Evolutionary conservation across 2,888 invertebrate genomes (phyloP), one percentile per base, ranked within the genome.

Genomic region (Nemoura dubitans): DNA sequence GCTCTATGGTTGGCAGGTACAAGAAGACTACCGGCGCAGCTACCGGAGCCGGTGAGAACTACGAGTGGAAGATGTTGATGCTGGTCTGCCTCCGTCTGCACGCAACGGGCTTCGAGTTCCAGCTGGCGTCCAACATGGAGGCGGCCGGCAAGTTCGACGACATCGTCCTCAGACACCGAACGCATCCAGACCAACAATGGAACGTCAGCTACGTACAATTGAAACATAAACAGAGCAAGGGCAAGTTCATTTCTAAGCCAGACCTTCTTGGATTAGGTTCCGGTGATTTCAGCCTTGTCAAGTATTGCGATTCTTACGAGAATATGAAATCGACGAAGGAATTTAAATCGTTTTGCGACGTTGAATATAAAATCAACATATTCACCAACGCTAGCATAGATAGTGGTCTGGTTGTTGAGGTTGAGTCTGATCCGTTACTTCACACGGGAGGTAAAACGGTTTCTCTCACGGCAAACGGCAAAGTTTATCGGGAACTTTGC

Each of bases 131-230:
- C 81, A 81, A 81, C 81, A 30, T 30, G 81, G 30, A 29, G 16
- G 81, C 29, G 10, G 81, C 81, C 81, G 81, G 81, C n/a, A 6
- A 7, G 5, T 81, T 81, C 7, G 81, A 81, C 81, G 81, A 81
- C 81, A 30, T 81, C 81, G 30, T 81, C 81, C 0, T 81, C 30
- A 28, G 30, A 1, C 14, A 21, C 81, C 25, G 27, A 27, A 28
- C 2, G 21, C 28, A 26, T 0, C 6, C 0, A 2, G 5, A 21
- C 29, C 29, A 21, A 6, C 14, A 10, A 2, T 81, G 30, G 28
- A 30, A 26, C 6, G 27, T 28, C 7, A 7, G 10, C 10, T 30
- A 6, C n/a, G 0, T 81, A n/a, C 81, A 81, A n/a, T 21, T 81
- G 16, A 81, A 81, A 21, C 81, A 81, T n/a, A 81, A 81, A 29